These are phyloP conservation scores for Argopecten irradians DNA, from an alignment of 1,140 invertebrate genomes.

Conservation along the genomic window DNA sequence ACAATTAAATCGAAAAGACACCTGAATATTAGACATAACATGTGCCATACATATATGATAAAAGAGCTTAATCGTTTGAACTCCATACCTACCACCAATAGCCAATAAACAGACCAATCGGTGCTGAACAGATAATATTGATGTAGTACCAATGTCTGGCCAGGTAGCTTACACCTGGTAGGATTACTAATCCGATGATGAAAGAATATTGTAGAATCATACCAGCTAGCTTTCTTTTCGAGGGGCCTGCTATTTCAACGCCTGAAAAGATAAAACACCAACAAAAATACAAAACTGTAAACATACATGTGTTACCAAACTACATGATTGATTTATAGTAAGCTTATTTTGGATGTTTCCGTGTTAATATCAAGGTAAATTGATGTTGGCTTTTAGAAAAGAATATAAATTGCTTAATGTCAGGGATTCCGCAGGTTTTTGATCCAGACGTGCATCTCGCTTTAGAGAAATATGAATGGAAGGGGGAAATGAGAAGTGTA, in stretches of 20 bases:
- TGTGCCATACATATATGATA: not conserved
- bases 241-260: constrained; percentile 56
- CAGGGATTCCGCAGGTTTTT: constrained; percentile 81
- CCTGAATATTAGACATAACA: not conserved
- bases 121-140: constrained; percentile 85
- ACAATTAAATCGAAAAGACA: no score
- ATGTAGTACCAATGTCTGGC: constrained; percentile 84
- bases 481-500: not conserved
- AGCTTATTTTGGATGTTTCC: no score
- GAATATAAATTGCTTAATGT: constrained; percentile 84
- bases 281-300: constrained; percentile 86
- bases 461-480: constrained; percentile 80
- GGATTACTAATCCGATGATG: constrained; percentile 31
- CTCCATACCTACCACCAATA: constrained; percentile 49
- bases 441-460: constrained; percentile 82
- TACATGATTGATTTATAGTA: no score
- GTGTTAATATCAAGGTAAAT: not conserved
- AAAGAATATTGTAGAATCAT: constrained; percentile 59
- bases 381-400: no score
- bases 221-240: constrained; percentile 55
- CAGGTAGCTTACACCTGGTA: constrained; percentile 82
- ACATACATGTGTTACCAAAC: constrained; percentile 86
- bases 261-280: constrained; percentile 77
- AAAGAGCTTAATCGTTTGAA: not conserved
- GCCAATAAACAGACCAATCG: constrained; percentile 82